Conservation (phyloP, 30 jellyfish, hydroid and myxozoan genomes). For the Pseudorhiza aurosa region DNA sequence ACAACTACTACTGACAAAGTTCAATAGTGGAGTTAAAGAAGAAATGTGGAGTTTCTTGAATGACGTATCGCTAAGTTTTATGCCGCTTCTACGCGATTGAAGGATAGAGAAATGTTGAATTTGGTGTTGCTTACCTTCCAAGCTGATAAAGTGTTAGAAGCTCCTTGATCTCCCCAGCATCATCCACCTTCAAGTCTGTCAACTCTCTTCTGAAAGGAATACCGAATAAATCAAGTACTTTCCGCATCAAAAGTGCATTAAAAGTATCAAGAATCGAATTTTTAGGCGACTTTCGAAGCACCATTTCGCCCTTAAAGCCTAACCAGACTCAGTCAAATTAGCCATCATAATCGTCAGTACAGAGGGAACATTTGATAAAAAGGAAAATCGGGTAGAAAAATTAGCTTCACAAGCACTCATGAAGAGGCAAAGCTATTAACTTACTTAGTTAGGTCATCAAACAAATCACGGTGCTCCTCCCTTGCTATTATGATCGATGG, state of each 20-base stretch:
- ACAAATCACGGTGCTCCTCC: slow-evolving; percentile 45
- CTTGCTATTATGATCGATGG: slow-evolving; percentile 26
- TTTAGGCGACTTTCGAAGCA: not conserved
- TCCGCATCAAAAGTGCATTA: not conserved
- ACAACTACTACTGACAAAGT: too few relatives aligned
- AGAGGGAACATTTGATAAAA: too few relatives aligned
- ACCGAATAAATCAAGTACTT: not conserved
- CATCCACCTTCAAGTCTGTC: slow-evolving; percentile 15
- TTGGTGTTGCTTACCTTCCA: slow-evolving; percentile 59
- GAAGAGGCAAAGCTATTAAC: not conserved
- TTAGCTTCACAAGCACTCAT: too few relatives aligned
- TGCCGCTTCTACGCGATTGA: too few relatives aligned
- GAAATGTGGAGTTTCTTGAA: too few relatives aligned
- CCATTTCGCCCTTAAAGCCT: not conserved
- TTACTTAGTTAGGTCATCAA: not conserved
- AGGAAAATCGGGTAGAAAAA: too few relatives aligned
- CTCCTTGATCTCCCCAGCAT: slow-evolving; percentile 17
- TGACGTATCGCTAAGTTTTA: too few relatives aligned
- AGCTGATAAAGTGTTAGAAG: slow-evolving; percentile 36
- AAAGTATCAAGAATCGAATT: not conserved
- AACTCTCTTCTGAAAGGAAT: slow-evolving; percentile 17
- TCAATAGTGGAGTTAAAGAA: too few relatives aligned
- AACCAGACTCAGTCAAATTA: too few relatives aligned
- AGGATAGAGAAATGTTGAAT: too few relatives aligned
- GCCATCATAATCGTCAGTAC: too few relatives aligned